Conservation (phyloP, 2,113 vertebrate species). For the Dermatemys mawii region DNA sequence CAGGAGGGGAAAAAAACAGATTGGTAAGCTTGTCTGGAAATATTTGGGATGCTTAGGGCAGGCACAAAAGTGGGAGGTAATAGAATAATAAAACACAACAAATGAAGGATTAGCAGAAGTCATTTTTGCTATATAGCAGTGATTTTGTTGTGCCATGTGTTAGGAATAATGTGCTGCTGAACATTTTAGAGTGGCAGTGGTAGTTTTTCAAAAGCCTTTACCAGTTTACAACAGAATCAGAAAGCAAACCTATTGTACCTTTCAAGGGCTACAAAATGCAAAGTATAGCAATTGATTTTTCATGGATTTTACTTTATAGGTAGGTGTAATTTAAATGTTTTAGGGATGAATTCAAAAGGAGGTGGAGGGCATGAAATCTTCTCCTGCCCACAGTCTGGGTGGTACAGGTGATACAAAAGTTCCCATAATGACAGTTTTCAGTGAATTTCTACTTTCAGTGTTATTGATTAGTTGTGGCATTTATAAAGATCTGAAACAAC, state of each 20-base stretch:
- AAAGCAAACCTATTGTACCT: background rate
- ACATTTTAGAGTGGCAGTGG: background rate
- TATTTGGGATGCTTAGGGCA: constrained; percentile 9
- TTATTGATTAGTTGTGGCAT: background rate
- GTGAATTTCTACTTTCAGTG: background rate
- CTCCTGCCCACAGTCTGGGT: background rate
- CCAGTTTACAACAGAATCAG: background rate
- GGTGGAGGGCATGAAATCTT: background rate
- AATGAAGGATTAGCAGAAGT: background rate
- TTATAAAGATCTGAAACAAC: background rate
- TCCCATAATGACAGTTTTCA: background rate
- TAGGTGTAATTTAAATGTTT: background rate
- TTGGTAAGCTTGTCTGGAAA: constrained; percentile 45
- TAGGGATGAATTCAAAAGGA: background rate
- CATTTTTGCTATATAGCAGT: background rate
- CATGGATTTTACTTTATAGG: background rate
- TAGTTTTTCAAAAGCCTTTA: background rate
- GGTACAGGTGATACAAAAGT: background rate
- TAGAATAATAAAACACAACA: background rate
- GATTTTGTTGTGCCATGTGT: background rate
- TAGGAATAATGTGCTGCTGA: background rate
- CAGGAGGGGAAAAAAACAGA: constrained; percentile 21
- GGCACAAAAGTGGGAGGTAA: background rate
- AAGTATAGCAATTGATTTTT: background rate
- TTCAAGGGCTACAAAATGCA: background rate